Conservation (phyloP, 2,113 vertebrate genomes). For the Crotalus viridis region DNA sequence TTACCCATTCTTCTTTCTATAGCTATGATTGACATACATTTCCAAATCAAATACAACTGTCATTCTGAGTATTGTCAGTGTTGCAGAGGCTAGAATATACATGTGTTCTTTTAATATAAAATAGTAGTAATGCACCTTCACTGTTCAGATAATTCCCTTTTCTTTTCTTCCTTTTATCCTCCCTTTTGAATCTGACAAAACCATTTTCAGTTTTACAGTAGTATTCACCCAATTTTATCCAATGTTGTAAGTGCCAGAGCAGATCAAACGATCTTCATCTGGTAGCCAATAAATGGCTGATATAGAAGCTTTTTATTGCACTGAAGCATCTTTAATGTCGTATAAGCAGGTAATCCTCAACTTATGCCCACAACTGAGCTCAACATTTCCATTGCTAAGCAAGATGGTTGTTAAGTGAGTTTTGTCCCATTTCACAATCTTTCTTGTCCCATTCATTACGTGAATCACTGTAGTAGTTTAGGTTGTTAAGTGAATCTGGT, state of each 20-base stretch:
- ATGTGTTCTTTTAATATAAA: slow-evolving; percentile 17
- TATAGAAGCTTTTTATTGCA: neutral
- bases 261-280: slow-evolving; percentile 44
- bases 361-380: too few species aligned
- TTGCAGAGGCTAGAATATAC: slow-evolving; percentile 27
- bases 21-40: slow-evolving; percentile 10
- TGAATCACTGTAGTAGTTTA: too few species aligned
- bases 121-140: neutral
- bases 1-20: slow-evolving; percentile 4
- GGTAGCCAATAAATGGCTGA: slow-evolving; percentile 22
- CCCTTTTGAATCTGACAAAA: slow-evolving; percentile 6
- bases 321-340: neutral
- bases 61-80: slow-evolving; percentile 5
- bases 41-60: slow-evolving; percentile 23
- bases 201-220: slow-evolving; percentile 27
- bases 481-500: too few species aligned
- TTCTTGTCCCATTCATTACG: too few species aligned
- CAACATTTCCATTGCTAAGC: too few species aligned
- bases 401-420: too few species aligned
- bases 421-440: too few species aligned
- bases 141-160: slow-evolving; percentile 5
- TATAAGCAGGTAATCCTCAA: too few species aligned
- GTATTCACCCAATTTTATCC: slow-evolving; percentile 24
- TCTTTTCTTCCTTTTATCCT: neutral
- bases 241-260: slow-evolving; percentile 15